These are phyloP conservation scores for Eolophus roseicapilla DNA, from an alignment of 2,113 vertebrate genomes.

Conservation along the genomic window DNA sequence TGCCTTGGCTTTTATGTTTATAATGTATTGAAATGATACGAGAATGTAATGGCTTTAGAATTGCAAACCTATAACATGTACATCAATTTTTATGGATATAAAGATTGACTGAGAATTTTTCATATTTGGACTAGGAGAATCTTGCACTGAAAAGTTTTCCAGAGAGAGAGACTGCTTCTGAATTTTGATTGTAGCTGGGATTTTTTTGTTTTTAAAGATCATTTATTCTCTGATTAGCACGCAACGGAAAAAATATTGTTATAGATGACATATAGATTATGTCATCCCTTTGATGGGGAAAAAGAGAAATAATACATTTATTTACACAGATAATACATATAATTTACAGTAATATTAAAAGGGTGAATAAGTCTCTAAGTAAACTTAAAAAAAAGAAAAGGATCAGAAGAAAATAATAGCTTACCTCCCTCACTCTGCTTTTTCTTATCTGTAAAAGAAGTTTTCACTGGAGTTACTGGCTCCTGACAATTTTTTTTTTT, in stretches of 20 bases:
- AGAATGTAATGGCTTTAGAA: background rate
- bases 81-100: background rate
- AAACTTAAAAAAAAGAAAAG: background rate
- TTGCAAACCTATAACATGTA: background rate
- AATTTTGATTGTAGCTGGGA: background rate
- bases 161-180: background rate
- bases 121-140: background rate
- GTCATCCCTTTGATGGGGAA: background rate
- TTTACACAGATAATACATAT: background rate
- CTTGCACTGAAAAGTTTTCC: background rate
- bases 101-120: background rate
- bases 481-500: background rate
- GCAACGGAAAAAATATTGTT: background rate
- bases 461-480: background rate
- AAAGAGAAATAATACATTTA: background rate
- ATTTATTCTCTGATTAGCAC: background rate
- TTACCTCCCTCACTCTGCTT: background rate
- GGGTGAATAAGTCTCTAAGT: background rate
- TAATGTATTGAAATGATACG: background rate
- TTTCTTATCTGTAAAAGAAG: background rate
- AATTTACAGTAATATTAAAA: background rate
- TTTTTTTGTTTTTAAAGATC: background rate
- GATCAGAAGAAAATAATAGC: rapidly evolving
- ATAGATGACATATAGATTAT: background rate
- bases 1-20: background rate